Percentiles rank a stretch among this genome's conserved stretches.
phyloP scores from a whole-genome alignment of 2,113 vertebrate species.

The Trematomus loennbergii region DNA sequence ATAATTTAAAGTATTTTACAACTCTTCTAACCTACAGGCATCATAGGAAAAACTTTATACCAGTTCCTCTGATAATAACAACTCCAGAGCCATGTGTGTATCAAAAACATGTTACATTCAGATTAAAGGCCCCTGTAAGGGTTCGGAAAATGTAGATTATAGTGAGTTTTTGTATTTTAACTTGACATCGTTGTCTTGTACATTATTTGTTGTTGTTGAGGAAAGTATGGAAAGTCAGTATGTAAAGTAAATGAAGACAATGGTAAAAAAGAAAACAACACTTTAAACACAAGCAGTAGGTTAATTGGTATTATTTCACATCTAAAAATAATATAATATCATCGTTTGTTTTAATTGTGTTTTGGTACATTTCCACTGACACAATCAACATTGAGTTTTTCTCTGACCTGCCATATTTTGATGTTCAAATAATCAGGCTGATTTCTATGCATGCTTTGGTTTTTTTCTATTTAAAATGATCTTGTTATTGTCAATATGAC shows the following conservation, averaged over 20 bases:
- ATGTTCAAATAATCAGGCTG: not conserved
- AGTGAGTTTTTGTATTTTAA: too few relatives aligned
- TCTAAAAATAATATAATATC: too few relatives aligned
- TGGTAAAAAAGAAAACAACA: too few relatives aligned
- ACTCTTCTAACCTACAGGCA: constrained; percentile 10
- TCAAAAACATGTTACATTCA: not conserved
- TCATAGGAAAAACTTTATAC: not conserved
- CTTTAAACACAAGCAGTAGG: too few relatives aligned
- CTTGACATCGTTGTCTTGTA: too few relatives aligned
- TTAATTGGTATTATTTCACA: too few relatives aligned
- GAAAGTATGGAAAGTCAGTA: too few relatives aligned
- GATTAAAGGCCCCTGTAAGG: not conserved
- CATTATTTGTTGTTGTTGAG: too few relatives aligned
- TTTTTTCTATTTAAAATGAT: not conserved
- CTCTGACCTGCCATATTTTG: not conserved
- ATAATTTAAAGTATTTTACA: constrained; percentile 7
- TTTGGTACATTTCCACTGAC: too few relatives aligned
- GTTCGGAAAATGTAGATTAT: too few relatives aligned
- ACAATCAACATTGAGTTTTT: not conserved
- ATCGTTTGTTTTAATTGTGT: too few relatives aligned
- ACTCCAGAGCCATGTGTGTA: not conserved
- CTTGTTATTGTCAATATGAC: not conserved
- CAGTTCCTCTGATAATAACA: not conserved
- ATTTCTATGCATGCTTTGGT: not conserved
- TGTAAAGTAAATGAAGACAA: too few relatives aligned